A percentile compares a stretch with the other conserved stretches of the same genome.
phyloP scores from a whole-genome alignment of 1,140 invertebrate genomes.

The Eriosoma lanigerum region DNA sequence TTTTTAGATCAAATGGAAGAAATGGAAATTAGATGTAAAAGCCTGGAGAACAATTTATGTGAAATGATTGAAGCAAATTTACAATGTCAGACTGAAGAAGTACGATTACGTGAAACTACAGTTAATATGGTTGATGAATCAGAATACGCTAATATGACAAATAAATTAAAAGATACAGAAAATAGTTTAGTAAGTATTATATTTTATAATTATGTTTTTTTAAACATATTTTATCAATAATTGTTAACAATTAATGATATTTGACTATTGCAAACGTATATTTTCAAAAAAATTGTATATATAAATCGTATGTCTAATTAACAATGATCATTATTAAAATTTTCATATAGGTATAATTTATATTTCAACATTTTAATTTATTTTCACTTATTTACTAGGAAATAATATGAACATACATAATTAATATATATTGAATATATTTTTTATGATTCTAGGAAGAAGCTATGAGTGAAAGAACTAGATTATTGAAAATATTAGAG shows the following conservation, averaged over 20 bases:
- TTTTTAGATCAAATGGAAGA: conserved; percentile 53
- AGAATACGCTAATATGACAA: conserved; percentile 41
- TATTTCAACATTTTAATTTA: too few relatives aligned
- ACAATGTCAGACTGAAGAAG: conserved; percentile 53
- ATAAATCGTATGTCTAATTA: too few relatives aligned
- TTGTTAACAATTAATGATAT: too few relatives aligned
- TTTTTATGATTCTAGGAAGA: conserved; percentile 28
- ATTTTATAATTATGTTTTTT: not conserved
- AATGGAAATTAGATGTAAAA: conserved; percentile 54
- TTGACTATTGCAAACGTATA: too few relatives aligned
- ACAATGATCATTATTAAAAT: too few relatives aligned
- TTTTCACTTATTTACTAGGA: too few relatives aligned
- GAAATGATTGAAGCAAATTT: conserved; percentile 52
- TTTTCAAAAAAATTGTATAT: too few relatives aligned
- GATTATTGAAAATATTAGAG: conserved; percentile 47
- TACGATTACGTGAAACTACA: conserved; percentile 52
- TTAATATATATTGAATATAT: not conserved
- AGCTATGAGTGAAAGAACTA: conserved; percentile 20
- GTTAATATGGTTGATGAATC: conserved; percentile 51
- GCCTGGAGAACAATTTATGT: conserved; percentile 53
- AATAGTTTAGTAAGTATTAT: conserved; percentile 53
- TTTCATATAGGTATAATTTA: too few relatives aligned
- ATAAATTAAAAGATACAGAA: conserved; percentile 51
- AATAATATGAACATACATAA: not conserved
- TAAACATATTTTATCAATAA: conserved; percentile 3